phyloP scores from a whole-genome alignment of 2,888 invertebrate species.

The Aphrophora alni region DNA sequence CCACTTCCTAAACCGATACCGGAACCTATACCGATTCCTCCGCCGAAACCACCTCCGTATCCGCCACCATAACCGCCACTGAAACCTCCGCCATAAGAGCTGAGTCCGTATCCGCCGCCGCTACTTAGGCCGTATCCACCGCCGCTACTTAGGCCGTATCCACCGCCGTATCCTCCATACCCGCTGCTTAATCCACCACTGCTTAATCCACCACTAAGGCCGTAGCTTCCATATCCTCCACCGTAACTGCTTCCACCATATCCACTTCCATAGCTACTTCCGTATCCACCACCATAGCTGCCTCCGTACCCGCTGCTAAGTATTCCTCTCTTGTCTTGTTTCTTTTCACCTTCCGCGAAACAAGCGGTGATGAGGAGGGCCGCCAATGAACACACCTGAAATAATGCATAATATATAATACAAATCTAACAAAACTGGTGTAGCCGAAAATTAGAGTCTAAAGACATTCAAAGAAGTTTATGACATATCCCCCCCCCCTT shows the following conservation, averaged over 20 bases:
- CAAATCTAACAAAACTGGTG: too few species aligned
- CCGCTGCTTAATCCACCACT: conserved; percentile 15
- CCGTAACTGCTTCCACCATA: conserved; percentile 7
- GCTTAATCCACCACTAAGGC: neutral
- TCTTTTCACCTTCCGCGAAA: neutral
- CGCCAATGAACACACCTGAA: neutral
- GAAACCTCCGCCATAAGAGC: conserved; percentile 25
- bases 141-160: conserved; percentile 1
- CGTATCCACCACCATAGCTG: neutral
- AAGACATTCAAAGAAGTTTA: too few species aligned
- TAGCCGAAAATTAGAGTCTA: too few species aligned
- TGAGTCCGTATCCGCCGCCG: neutral
- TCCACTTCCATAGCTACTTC: conserved; percentile 27
- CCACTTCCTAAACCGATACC: conserved; percentile 19
- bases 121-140: conserved; percentile 6
- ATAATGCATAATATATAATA: too few species aligned
- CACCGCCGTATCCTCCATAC: conserved; percentile 12
- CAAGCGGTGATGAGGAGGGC: neutral
- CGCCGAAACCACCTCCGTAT: conserved; percentile 18
- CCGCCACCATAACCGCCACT: neutral
- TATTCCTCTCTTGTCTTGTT: neutral
- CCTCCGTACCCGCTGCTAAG: neutral
- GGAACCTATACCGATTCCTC: neutral
- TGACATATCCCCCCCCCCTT: too few species aligned
- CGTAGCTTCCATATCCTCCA: conserved; percentile 13